phyloP scores from a whole-genome alignment of 1,140 invertebrate genomes.

The Aphelenchoides besseyi region DNA sequence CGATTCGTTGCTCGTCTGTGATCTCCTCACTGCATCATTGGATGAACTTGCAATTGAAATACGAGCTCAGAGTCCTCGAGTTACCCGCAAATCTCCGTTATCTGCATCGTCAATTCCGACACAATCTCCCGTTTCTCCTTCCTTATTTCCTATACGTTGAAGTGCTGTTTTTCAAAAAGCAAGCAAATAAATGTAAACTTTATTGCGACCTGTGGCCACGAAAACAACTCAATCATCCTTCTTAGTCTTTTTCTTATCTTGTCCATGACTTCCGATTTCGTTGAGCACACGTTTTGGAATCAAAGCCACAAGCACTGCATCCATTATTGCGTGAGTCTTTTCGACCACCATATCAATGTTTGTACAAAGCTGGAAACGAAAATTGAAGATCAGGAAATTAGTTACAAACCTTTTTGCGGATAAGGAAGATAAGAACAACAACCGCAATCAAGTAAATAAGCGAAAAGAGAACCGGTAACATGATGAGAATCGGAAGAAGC shows the following conservation, averaged over 20 bases:
- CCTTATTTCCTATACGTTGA: neutral
- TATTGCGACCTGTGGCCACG: neutral
- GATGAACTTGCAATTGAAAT: constrained; percentile 38
- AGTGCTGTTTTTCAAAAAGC: neutral
- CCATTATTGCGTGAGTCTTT: constrained; percentile 14
- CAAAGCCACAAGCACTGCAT: neutral
- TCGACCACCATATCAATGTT: neutral
- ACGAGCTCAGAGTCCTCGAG: constrained; percentile 34
- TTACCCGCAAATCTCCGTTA: neutral
- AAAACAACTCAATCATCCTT: constrained; percentile 4
- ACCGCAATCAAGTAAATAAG: neutral
- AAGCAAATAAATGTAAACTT: neutral
- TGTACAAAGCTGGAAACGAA: neutral
- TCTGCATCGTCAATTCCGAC: neutral
- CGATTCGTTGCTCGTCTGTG: constrained; percentile 47
- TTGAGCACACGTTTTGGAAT: neutral
- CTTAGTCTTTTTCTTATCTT: neutral
- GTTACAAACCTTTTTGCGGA: constrained; percentile 8
- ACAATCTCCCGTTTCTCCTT: neutral
- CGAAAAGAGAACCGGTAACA: neutral
- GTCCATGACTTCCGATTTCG: neutral
- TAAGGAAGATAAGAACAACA: neutral
- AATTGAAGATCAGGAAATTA: neutral
- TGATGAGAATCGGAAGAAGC: neutral
- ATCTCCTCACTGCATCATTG: constrained; percentile 36